Evolutionary conservation across 2,888 invertebrate species (phyloP), one percentile per base, ranked within the genome.

Genomic region (Pomacea canaliculata): DNA sequence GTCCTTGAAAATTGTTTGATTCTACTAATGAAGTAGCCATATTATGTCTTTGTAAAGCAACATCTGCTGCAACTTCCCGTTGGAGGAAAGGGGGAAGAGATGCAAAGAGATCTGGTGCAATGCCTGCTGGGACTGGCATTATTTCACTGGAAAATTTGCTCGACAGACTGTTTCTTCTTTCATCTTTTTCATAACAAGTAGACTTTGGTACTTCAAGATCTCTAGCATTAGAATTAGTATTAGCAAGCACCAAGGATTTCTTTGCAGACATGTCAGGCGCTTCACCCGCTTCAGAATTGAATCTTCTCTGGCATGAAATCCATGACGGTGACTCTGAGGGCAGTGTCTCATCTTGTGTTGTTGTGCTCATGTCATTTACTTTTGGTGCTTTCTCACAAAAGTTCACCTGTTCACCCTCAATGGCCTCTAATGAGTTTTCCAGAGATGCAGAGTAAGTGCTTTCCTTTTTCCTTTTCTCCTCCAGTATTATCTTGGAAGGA

Each of bases 1-100:
- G n/a, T 60, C 27, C 37, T 27, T 60, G 23, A 48, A 63, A 46
- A 37, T 37, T 60, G 65, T 67, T 19, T 27, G 67, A 51, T 68
- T 56, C 27, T 16, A 48, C 56, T 66, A 27, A 37, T 13, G 8
- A 13, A 13, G 37, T 18, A 59, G 51, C 7, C 2, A 27, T 27
- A 10, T 60, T 70, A 69, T 65, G 59, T 70, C 51, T 80, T 67
- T 80, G 81, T 81, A 80, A 75, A 10, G 71, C 73, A 51, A 75
- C 56, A 59, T 84, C 82, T 10, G 74, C 70, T 13, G 83, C 71
- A 18, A 85, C 70, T 70, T 87, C 87, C n/a, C 81, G 71, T 67
- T 84, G 85, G 60, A 87, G 85, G 18, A 85, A 85, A 49, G 78
- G 46, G 48, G 87, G 86, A 37, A 87, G 76, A 18, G 78, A 74